Percentiles rank a stretch among this genome's conserved stretches.
These are phyloP conservation scores for Myrmecobius fasciatus DNA, from an alignment of 2,113 vertebrate species.

Conservation along the genomic window DNA sequence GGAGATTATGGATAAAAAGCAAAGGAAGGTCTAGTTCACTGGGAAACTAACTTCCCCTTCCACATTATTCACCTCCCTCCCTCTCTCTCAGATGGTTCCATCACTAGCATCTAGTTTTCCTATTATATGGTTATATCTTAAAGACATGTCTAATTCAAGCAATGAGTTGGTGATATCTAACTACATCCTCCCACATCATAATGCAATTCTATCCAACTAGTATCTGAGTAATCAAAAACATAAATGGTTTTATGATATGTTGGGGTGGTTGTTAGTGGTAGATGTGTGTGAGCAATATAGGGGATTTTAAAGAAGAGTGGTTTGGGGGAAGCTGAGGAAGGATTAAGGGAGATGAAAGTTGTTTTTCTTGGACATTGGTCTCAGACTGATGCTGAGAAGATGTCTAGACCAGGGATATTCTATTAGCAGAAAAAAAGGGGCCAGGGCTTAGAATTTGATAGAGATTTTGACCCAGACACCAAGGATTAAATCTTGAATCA, in stretches of 20 bases:
- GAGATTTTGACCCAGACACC: not conserved
- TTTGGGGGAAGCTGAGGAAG: not conserved
- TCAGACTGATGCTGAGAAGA: not conserved
- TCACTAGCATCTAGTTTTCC: not conserved
- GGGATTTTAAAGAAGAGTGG: not conserved
- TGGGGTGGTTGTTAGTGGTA: not conserved
- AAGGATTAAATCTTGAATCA: not conserved
- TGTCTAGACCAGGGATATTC: not conserved
- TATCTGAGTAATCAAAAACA: not conserved
- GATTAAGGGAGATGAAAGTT: not conserved
- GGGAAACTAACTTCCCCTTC: not conserved
- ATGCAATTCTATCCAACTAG: not conserved
- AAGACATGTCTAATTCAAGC: not conserved
- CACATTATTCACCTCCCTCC: not conserved
- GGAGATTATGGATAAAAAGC: not conserved
- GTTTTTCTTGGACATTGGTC: not conserved
- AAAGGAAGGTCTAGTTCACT: not conserved
- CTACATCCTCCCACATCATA: not conserved
- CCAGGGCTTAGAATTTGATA: not conserved
- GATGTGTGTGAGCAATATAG: not conserved
- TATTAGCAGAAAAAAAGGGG: not conserved
- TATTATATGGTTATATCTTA: not conserved
- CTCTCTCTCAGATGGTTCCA: not conserved
- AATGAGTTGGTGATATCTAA: not conserved
- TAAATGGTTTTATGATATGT: not conserved